Percentiles rank a stretch among this genome's conserved stretches.
phyloP scores from a whole-genome alignment of 2,113 vertebrate genomes.

The Eulacestoma nigropectus region DNA sequence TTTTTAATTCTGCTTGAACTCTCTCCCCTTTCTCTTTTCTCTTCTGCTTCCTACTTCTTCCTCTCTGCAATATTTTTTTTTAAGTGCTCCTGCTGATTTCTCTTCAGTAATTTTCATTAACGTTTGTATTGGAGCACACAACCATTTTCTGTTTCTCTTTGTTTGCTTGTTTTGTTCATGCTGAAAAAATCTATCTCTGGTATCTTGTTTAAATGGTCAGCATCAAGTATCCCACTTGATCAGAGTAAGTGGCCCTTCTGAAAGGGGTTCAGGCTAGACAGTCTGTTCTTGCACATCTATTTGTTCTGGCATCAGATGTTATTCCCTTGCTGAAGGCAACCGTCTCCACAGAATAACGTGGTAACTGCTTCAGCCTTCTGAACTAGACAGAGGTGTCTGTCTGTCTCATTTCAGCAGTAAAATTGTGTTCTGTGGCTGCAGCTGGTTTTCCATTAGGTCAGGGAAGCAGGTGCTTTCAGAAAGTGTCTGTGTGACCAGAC shows the following conservation, averaged over 20 bases:
- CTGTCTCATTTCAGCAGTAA: background rate
- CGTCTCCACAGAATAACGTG: accelerated
- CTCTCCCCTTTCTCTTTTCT: background rate
- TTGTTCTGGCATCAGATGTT: background rate
- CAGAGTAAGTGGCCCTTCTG: background rate
- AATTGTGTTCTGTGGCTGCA: background rate
- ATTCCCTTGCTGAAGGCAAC: background rate
- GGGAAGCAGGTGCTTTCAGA: background rate
- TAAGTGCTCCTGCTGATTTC: background rate
- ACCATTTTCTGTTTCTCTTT: background rate
- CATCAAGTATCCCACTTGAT: background rate
- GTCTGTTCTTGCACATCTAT: background rate
- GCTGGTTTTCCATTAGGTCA: background rate
- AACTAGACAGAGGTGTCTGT: background rate
- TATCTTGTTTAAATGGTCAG: background rate
- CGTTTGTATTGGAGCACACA: accelerated
- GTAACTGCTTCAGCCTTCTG: background rate
- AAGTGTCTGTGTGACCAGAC: background rate
- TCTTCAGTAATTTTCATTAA: background rate
- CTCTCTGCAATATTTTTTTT: background rate
- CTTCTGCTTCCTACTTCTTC: background rate
- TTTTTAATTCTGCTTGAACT: background rate
- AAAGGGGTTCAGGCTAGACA: background rate
- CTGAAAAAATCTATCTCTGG: background rate
- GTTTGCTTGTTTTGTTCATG: background rate